A percentile compares a stretch with the other conserved stretches of the same genome.
Evolutionary conservation across 2,113 vertebrate species (phyloP).

Genomic region (Oriolus oriolus): DNA sequence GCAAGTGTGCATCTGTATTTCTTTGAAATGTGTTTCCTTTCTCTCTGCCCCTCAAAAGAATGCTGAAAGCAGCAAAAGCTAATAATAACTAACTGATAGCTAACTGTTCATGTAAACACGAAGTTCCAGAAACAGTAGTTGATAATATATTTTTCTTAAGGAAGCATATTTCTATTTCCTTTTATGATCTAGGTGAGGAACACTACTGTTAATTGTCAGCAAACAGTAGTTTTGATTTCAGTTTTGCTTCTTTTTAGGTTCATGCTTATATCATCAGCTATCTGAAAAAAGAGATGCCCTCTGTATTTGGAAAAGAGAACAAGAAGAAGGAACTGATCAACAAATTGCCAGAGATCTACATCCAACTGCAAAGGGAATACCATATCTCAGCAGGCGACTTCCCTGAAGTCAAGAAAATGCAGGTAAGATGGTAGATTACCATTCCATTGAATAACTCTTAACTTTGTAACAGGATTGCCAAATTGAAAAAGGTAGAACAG

Average conservation of each 20-base stretch:
- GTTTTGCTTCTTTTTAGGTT: slow-evolving; percentile 74
- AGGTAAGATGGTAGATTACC: slow-evolving; percentile 73
- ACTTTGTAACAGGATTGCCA: not conserved
- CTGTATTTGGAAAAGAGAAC: slow-evolving; percentile 91
- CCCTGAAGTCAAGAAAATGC: slow-evolving; percentile 91
- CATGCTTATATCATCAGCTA: slow-evolving; percentile 97
- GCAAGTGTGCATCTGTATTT: not conserved
- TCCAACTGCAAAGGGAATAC: slow-evolving; percentile 86
- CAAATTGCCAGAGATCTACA: slow-evolving; percentile 89
- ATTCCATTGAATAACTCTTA: not conserved
- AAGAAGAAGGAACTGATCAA: slow-evolving; percentile 93
- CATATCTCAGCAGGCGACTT: slow-evolving; percentile 96
- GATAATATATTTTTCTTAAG: not conserved
- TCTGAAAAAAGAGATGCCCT: slow-evolving; percentile 96
- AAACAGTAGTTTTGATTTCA: not conserved
- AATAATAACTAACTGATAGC: not conserved
- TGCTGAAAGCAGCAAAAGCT: not conserved
- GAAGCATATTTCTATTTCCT: not conserved
- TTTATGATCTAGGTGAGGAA: not conserved
- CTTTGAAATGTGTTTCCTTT: not conserved
- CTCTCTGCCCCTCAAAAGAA: not conserved
- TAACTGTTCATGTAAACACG: not conserved
- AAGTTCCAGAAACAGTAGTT: not conserved
- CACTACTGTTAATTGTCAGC: not conserved
- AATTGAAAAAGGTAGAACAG: not conserved